phyloP scores from a whole-genome alignment of 2,888 invertebrate genomes.

The Rosalia funebris region DNA sequence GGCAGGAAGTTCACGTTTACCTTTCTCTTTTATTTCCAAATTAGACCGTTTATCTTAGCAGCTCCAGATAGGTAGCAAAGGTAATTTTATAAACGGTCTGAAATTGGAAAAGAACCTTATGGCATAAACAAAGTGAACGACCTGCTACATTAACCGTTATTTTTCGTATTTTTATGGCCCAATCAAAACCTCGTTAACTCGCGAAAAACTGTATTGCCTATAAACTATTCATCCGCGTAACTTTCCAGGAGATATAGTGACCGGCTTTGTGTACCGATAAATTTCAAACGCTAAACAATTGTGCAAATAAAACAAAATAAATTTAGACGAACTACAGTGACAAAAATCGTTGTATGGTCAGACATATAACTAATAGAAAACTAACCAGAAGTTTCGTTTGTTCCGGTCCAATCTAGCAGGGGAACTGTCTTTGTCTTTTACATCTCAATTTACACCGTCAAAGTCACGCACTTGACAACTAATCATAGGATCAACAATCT shows the following conservation, averaged over 20 bases:
- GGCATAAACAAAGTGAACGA: too few relatives aligned
- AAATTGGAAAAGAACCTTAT: too few relatives aligned
- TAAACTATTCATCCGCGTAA: too few relatives aligned
- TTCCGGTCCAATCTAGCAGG: conserved; percentile 2
- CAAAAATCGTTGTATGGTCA: not conserved
- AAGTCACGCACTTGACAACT: conserved; percentile 5
- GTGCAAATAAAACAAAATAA: conserved; percentile 9
- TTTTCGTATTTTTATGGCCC: too few relatives aligned
- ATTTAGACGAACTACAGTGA: not conserved
- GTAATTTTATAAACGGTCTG: too few relatives aligned
- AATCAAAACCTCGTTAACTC: too few relatives aligned
- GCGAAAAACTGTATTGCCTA: too few relatives aligned
- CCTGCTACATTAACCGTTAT: too few relatives aligned
- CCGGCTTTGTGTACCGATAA: not conserved
- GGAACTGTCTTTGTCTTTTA: not conserved
- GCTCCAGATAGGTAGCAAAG: too few relatives aligned
- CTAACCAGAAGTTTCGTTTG: not conserved
- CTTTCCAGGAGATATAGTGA: not conserved
- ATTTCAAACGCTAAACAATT: conserved; percentile 14
- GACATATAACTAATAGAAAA: conserved; percentile 1
- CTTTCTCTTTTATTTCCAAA: too few relatives aligned
- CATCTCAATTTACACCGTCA: conserved; percentile 9
- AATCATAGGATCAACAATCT: not conserved
- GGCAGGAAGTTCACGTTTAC: too few relatives aligned
- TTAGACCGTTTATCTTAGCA: too few relatives aligned